Percentiles rank a stretch among this genome's conserved stretches.
phyloP scores from a whole-genome alignment of 2,113 vertebrate species.

The Chaenogobius annularis region DNA sequence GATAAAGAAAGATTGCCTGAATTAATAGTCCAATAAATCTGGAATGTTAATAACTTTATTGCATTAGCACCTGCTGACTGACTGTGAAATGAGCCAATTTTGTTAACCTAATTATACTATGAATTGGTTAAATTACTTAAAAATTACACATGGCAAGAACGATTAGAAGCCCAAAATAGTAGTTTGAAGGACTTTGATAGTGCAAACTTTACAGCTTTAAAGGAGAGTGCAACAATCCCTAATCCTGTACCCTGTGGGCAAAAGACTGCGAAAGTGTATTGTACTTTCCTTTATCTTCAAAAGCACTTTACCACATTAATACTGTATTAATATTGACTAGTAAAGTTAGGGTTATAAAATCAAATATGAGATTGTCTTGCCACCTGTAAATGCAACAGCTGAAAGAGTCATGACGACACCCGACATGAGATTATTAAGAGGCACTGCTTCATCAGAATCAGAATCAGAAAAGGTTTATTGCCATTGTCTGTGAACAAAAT shows the following conservation, averaged over 20 bases:
- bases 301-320: constrained; percentile 10
- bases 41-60: constrained; percentile 83
- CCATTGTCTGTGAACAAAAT: too few species aligned
- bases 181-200: constrained; percentile 68
- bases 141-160: constrained; percentile 79
- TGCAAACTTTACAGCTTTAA: constrained; percentile 61
- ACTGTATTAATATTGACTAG: too few species aligned
- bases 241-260: constrained; percentile 73
- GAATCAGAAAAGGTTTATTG: too few species aligned
- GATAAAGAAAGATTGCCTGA: constrained; percentile 62
- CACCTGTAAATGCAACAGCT: too few species aligned
- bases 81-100: constrained; percentile 80
- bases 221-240: constrained; percentile 65
- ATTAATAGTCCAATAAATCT: constrained; percentile 73
- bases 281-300: constrained; percentile 54
- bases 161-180: constrained; percentile 79
- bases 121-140: constrained; percentile 84
- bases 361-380: too few species aligned
- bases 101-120: constrained; percentile 82
- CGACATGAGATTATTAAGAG: too few species aligned
- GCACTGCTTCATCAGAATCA: too few species aligned
- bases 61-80: constrained; percentile 75
- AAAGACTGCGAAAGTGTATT: constrained; percentile 60
- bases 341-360: too few species aligned
- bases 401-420: too few species aligned